These are phyloP conservation scores for Cantharis nigra DNA, from an alignment of 2,888 invertebrate species.

Conservation along the genomic window DNA sequence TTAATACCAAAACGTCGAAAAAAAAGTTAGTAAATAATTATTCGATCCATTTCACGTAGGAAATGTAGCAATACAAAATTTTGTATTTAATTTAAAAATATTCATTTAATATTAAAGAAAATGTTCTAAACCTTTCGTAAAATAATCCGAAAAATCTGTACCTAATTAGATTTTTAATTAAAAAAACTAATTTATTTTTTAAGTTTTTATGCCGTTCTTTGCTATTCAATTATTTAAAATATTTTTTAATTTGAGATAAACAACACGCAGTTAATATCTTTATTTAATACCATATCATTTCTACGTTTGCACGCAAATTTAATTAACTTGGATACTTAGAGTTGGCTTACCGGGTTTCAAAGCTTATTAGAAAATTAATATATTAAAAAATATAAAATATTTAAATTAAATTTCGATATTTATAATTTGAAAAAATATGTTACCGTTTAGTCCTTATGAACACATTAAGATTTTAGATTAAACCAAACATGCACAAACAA, in stretches of 20 bases:
- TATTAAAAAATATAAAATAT: not conserved
- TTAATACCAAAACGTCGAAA: conserved; percentile 1
- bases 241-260: not conserved
- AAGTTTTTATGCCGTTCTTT: not conserved
- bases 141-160: not conserved
- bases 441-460: not conserved
- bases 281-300: not conserved
- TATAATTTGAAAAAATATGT: not conserved
- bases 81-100: not conserved
- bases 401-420: not conserved
- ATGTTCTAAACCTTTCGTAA: not conserved
- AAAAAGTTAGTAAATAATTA: not conserved
- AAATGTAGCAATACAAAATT: too few relatives aligned
- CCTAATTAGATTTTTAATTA: not conserved
- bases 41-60: not conserved
- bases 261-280: not conserved
- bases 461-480: not conserved
- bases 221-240: not conserved
- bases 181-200: not conserved
- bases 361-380: too few relatives aligned
- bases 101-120: not conserved
- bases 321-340: not conserved
- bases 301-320: not conserved
- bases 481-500: not conserved
- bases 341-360: not conserved